phyloP scores from a whole-genome alignment of 2,888 invertebrate genomes.

The Hydropsyche betteni region DNA sequence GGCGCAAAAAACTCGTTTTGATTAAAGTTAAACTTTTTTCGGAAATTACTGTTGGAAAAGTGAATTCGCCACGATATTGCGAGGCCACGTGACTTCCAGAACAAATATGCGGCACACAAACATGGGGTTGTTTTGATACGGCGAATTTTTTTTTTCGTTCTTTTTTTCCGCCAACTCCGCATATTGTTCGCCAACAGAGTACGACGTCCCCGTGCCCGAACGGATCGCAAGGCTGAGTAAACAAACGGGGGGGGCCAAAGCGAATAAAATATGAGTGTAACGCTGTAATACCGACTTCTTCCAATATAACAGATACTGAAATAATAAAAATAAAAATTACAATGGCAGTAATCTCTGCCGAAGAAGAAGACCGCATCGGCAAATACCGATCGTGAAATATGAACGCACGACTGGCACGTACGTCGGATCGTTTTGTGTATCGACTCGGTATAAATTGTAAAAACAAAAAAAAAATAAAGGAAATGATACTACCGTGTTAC shows the following conservation, averaged over 20 bases:
- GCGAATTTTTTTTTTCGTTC: constrained; percentile 19
- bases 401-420: background rate
- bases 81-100: constrained; percentile 26
- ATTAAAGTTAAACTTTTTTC: background rate
- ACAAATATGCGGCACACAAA: constrained; percentile 25
- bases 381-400: background rate
- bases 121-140: constrained; percentile 34
- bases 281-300: constrained; percentile 25
- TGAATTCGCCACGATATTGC: constrained; percentile 17
- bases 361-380: background rate
- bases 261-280: constrained; percentile 33
- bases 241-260: constrained; percentile 35
- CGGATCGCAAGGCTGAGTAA: constrained; percentile 28
- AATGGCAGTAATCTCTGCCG: background rate
- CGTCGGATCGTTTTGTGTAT: too few species aligned
- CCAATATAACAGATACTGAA: constrained; percentile 11
- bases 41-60: constrained; percentile 15
- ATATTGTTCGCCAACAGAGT: constrained; percentile 27
- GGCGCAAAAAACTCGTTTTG: background rate
- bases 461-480: too few species aligned
- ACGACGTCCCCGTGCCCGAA: constrained; percentile 16
- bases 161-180: constrained; percentile 28
- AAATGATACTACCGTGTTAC: too few species aligned
- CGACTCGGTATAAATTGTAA: too few species aligned
- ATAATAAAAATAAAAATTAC: constrained; percentile 5